Evolutionary conservation across 2,888 invertebrate species (phyloP), one percentile per base, ranked within the genome.

Genomic region (Rhabditophanes sp.): DNA sequence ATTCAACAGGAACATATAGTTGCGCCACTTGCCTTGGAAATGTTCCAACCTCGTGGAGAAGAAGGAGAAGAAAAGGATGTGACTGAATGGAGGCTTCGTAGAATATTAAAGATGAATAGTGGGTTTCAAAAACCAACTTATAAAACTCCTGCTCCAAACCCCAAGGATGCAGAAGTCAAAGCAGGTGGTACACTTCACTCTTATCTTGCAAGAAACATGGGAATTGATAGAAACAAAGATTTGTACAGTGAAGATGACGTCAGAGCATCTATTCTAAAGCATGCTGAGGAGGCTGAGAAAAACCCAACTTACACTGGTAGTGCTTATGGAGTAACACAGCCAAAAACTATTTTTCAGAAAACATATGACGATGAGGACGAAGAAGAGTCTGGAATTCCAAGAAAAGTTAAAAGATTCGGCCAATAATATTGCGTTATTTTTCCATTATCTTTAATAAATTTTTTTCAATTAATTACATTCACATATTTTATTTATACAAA

Each of bases 121-220:
- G 70, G 68, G 44, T 36, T 50, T 17, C 39, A 55, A 27, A 46
- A 56, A 9, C 57, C 60, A 4, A 45, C 50, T 26, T 63, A 60
- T 48, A 70, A 72, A n/a, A 68, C 67, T 30, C 63, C 72, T 33
- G 74, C 74, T 8, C 73, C 74, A 38, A 56, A 73, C 34, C 74
- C 74, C 2, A 66, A 73, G 17, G 67, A 66, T 33, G 73, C 72
- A 5, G 70, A 71, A 37, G 53, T 53, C 16, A 43, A 44, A 4
- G 42, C 87, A 18, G 88, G 88, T 2, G 84, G 85, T 34, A 96
- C 93, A 0, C 71, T 96, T 0, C 87, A 88, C 50, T 88, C 90
- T 1, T 90, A 83, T 65, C 84, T 93, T 6, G 88, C 90, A 28
- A 76, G 90, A 39, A 88, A 90, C 65, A 73, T 96, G 35, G 93